A percentile compares a stretch with the other conserved stretches of the same genome.
phyloP scores from a whole-genome alignment of 2,797 vertebrate genomes.

The Brachyalestes nurse region DNA sequence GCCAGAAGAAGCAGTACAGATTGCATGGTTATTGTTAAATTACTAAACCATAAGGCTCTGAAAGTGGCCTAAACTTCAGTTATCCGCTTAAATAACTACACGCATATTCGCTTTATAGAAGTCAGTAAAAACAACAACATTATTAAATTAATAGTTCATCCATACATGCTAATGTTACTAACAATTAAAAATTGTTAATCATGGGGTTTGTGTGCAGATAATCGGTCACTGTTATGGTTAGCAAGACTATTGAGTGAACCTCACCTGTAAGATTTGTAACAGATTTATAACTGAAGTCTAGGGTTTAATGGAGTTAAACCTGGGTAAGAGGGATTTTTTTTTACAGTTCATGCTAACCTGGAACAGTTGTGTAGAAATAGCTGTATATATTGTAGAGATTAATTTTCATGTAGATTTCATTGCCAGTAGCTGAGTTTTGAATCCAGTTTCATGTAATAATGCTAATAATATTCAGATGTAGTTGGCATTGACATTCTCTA shows the following conservation, averaged over 20 bases:
- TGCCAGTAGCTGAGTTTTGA: conserved; percentile 59
- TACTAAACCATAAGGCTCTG: neutral
- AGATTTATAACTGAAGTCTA: too few relatives aligned
- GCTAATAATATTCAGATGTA: conserved; percentile 80
- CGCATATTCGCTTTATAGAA: neutral
- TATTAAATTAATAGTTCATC: neutral
- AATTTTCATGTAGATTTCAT: conserved; percentile 58
- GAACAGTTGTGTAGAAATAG: conserved; percentile 47
- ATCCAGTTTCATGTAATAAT: conserved; percentile 50
- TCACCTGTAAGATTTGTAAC: too few relatives aligned
- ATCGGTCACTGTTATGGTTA: too few relatives aligned
- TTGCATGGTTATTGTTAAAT: neutral
- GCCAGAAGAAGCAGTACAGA: neutral
- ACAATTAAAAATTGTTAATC: neutral
- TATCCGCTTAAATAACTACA: neutral
- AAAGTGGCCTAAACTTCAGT: neutral
- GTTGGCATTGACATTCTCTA: conserved; percentile 94
- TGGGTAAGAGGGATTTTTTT: too few relatives aligned
- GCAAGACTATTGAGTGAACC: too few relatives aligned
- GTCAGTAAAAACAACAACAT: too few relatives aligned
- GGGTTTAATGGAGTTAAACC: too few relatives aligned
- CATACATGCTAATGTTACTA: neutral
- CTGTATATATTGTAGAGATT: conserved; percentile 46
- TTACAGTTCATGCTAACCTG: conserved; percentile 15
- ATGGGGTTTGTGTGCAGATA: too few relatives aligned